Base-by-base conservation (phyloP, 2,888 invertebrate species). In the Apodemia hepburni region DNA sequence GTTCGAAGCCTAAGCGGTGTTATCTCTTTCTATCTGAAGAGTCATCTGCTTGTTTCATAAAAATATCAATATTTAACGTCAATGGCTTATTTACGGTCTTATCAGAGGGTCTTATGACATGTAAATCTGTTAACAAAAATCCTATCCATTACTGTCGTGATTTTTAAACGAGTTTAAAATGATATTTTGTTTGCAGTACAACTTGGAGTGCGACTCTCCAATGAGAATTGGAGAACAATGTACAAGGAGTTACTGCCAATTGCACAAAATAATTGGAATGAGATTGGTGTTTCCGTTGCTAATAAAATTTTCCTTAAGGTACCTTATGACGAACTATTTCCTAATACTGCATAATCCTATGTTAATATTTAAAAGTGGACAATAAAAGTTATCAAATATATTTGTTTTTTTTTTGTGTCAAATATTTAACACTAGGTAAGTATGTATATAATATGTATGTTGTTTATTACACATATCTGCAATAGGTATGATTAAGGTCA, bases 191-290 rank as follows among this genome's bases (percentile, higher is more conserved):
- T 92, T 92, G 60, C 85, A 94, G 94, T 92, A 65, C 84, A 89
- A 51, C 80, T 93, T 33, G 93, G 93, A 7, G 77, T 88, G 60
- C 77, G 77, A 29, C 92, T 94, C 68, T 85, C 91, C 1, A 94
- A 94, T 70, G 88, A 92, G 63, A 93, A 94, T 75, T 94, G 94
- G 94, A 89, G 92, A 66, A 69, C 88, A 2, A 73, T 94, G 45
- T 94, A 94, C 75, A 87, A 84, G 35, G 92, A 92, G 69, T 77
- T 94, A 72, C 74, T 94, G 61, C 94, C 94, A 0, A 86, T 82
- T 61, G 87, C 92, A 7, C 87, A 93, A 67, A 79, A 86, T 18
- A 87, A 86, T 69, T 94, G 94, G 93, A 92, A 93, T 69, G 84
- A 80, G 71, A 83, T 86, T 38, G 87, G 94, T 54, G 78, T 84